Base-by-base conservation (phyloP, 1,140 invertebrate species). In the Proctacanthus coquilletti region DNA sequence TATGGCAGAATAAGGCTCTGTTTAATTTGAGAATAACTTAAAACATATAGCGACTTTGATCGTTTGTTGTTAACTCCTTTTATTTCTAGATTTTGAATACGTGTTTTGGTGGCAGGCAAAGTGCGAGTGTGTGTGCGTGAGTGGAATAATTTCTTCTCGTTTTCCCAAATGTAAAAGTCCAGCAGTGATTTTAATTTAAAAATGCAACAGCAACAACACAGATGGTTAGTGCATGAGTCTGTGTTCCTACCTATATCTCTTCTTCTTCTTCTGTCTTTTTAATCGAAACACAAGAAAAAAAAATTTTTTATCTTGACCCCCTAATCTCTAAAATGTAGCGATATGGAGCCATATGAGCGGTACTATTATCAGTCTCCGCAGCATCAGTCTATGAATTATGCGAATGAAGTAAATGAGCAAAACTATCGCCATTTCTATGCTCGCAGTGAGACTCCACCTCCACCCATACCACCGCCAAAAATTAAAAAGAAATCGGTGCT, bases 291-390 rank as follows among this genome's bases (percentile, higher is more conserved):
- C n/a, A n/a, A n/a, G n/a, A n/a, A n/a, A n/a, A n/a, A n/a, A n/a
- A n/a, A n/a, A n/a, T n/a, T n/a, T n/a, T n/a, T n/a, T n/a, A n/a
- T n/a, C n/a, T n/a, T n/a, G n/a, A n/a, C n/a, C n/a, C n/a, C n/a
- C n/a, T n/a, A n/a, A n/a, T n/a, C n/a, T n/a, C n/a, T n/a, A n/a
- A n/a, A n/a, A n/a, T n/a, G n/a, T 54, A 58, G 55, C 51, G 55
- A 58, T 46, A 54, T 58, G 55, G 55, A 58, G 55, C 53, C 55
- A 46, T 58, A 55, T 42, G 52, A 58, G 41, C 47, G 43, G 38
- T 48, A 43, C 10, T 58, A 53, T 36, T 47, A 54, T 36, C 52
- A 49, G 39, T 52, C 46, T 39, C 39, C 31, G 23, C 18, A 27
- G 39, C 32, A 38, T 31, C 41, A 9, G 15, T 14, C 13, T 17